Conservation (phyloP, 2,888 invertebrate species). For the Limnephilus auricula region DNA sequence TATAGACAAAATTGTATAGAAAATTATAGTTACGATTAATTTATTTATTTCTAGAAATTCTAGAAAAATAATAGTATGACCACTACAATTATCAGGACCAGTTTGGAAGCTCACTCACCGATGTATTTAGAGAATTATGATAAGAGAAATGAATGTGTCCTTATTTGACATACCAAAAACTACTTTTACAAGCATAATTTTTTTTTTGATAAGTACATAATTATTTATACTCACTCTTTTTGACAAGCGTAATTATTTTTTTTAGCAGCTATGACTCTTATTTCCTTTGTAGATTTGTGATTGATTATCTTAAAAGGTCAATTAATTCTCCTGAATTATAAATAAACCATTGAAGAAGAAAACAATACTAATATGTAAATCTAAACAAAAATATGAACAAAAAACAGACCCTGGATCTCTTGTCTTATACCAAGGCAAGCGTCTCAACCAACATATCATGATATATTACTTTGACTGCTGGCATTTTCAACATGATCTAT, state of each 20-base stretch:
- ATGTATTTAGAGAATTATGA: background rate
- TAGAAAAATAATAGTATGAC: background rate
- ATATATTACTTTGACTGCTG: background rate
- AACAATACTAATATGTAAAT: too few species aligned
- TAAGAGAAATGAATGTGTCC: background rate
- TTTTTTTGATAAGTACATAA: background rate
- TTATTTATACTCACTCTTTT: background rate
- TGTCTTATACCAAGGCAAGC: too few species aligned
- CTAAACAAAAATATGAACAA: too few species aligned
- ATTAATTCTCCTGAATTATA: too few species aligned
- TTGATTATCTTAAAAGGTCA: too few species aligned
- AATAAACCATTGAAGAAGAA: too few species aligned
- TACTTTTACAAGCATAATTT: background rate
- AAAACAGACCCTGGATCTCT: too few species aligned
- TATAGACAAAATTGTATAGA: background rate
- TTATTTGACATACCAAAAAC: background rate
- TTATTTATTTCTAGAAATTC: background rate
- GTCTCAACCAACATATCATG: too few species aligned
- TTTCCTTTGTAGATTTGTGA: too few species aligned
- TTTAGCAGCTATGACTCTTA: too few species aligned
- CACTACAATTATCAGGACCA: background rate
- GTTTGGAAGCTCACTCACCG: background rate
- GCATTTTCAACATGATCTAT: background rate
- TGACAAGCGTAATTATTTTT: too few species aligned
- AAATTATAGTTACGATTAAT: background rate